Evolutionary conservation across 1,140 invertebrate genomes (phyloP).

Genomic region (Ganaspis sp.): DNA sequence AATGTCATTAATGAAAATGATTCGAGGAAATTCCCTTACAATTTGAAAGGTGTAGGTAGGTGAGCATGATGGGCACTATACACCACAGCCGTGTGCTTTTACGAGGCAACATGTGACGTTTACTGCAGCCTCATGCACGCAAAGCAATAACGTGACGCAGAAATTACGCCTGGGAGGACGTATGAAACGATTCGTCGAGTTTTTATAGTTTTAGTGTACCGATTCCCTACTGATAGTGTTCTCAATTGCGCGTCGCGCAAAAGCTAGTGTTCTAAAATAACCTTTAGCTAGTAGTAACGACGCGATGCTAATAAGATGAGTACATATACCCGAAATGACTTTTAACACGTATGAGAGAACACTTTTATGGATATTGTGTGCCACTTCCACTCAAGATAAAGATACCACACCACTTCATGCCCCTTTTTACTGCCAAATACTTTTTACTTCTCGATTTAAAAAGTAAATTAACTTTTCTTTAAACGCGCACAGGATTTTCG

Average conservation of each 20-base stretch:
- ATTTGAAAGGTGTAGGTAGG: constrained; percentile 17
- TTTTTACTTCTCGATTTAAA: constrained; percentile 6
- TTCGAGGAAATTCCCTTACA: constrained; percentile 24
- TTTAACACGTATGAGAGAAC: constrained; percentile 1
- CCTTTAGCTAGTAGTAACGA: not conserved
- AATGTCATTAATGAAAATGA: constrained; percentile 31
- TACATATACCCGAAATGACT: not conserved
- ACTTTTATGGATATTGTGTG: constrained; percentile 15
- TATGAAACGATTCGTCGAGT: not conserved
- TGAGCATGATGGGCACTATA: constrained; percentile 7
- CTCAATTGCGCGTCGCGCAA: not conserved
- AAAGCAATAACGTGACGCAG: constrained; percentile 19
- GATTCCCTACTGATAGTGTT: not conserved
- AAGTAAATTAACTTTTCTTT: not conserved
- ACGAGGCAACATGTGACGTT: constrained; percentile 22
- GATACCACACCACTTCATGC: not conserved
- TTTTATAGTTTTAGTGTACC: constrained; percentile 15
- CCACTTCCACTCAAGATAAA: constrained; percentile 1
- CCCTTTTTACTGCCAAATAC: not conserved
- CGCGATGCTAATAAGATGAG: constrained; percentile 14
- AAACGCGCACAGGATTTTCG: not conserved
- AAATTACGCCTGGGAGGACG: not conserved
- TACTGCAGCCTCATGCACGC: constrained; percentile 17
- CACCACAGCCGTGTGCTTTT: constrained; percentile 8
- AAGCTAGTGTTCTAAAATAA: not conserved